phyloP scores from a whole-genome alignment of 2,113 vertebrate genomes.

The Tenebrosternarchus preto region DNA sequence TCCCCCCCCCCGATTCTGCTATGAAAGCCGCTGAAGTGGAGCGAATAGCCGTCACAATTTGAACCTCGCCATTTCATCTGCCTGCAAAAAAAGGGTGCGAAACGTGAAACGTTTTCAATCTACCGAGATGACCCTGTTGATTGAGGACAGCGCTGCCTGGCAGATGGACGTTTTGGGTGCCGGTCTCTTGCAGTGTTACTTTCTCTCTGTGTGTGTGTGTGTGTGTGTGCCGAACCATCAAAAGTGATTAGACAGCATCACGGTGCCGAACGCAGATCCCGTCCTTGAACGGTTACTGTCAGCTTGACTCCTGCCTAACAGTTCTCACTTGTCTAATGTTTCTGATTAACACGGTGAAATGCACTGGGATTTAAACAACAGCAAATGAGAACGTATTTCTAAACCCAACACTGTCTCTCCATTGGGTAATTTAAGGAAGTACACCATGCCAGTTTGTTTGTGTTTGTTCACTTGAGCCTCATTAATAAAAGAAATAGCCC shows the following conservation, averaged over 20 bases:
- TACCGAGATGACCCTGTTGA: constrained; percentile 30
- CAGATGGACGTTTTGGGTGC: constrained; percentile 37
- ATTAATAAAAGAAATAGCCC: constrained; percentile 37
- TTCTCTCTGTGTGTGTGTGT: too few relatives aligned
- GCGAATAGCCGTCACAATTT: constrained; percentile 44
- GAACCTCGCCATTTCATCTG: constrained; percentile 31
- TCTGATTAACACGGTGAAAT: background rate
- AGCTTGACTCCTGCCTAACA: background rate
- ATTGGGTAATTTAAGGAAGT: background rate
- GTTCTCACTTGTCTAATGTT: background rate
- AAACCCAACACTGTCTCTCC: background rate
- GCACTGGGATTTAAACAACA: background rate
- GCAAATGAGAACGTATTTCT: background rate
- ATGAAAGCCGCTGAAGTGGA: constrained; percentile 32
- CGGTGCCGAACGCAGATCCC: background rate
- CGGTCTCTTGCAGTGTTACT: background rate
- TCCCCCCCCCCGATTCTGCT: background rate
- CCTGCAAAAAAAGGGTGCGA: constrained; percentile 42
- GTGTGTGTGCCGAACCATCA: constrained; percentile 7
- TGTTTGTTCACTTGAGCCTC: constrained; percentile 13
- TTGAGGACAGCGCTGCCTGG: constrained; percentile 21
- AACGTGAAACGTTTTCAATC: constrained; percentile 42
- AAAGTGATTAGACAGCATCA: constrained; percentile 19
- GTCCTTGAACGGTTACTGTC: background rate
- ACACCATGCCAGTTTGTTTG: background rate